phyloP scores from a whole-genome alignment of 2,797 vertebrate genomes.

The Morelia viridis region DNA sequence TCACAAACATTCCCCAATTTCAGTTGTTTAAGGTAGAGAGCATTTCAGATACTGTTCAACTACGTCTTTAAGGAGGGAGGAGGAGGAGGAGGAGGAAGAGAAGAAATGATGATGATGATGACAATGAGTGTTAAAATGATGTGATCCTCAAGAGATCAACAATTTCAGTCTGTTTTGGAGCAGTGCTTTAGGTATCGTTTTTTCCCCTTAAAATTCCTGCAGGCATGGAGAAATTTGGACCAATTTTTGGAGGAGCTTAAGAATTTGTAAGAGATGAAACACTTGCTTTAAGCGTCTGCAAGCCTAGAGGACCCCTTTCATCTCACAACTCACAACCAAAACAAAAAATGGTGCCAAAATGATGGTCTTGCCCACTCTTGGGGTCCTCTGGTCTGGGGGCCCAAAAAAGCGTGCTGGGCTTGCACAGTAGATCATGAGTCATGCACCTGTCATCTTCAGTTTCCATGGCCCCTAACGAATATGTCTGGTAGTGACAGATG shows the following conservation, averaged over 20 bases:
- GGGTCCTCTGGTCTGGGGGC: neutral
- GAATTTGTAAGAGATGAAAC: neutral
- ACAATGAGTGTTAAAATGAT: too few species aligned
- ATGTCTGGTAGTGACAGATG: neutral
- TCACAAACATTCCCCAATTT: neutral
- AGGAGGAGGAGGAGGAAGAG: too few species aligned
- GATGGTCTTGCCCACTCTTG: neutral
- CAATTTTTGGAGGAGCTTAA: neutral
- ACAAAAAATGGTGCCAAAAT: neutral
- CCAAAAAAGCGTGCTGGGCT: neutral
- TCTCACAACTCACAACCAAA: neutral
- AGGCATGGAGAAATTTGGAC: too few species aligned
- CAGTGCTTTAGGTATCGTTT: too few species aligned
- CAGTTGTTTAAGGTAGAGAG: neutral
- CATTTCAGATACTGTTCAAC: too few species aligned
- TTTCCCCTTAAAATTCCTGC: too few species aligned
- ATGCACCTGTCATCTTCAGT: neutral
- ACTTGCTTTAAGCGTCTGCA: neutral
- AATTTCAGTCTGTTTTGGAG: too few species aligned
- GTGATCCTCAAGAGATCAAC: too few species aligned
- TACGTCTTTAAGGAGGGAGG: too few species aligned
- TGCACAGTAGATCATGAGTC: neutral
- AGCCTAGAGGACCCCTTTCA: neutral
- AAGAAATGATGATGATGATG: too few species aligned
- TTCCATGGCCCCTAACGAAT: neutral